Conservation (phyloP, 2,113 vertebrate species). For the Colinus virginianus region DNA sequence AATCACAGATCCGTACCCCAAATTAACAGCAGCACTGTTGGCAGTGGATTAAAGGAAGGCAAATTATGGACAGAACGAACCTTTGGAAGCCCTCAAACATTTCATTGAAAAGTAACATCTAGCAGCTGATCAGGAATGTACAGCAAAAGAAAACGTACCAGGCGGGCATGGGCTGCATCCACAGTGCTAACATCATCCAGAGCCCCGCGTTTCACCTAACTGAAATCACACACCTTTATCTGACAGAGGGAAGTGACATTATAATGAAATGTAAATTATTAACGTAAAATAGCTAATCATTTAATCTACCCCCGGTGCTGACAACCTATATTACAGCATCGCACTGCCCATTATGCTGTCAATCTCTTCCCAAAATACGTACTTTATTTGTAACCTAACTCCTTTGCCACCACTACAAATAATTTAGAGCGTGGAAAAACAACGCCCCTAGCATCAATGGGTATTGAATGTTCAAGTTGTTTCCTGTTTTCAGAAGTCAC, state of each 20-base stretch:
- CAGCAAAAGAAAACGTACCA: neutral
- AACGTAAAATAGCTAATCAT: neutral
- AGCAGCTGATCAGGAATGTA: neutral
- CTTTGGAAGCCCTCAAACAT: neutral
- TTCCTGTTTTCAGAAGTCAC: neutral
- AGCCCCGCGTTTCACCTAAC: neutral
- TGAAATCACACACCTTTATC: neutral
- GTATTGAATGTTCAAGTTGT: rapidly evolving
- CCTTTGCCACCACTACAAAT: neutral
- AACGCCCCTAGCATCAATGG: rapidly evolving
- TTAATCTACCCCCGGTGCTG: neutral
- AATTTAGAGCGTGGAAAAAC: neutral
- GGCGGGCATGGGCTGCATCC: neutral
- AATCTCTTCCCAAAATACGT: neutral
- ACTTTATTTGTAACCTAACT: neutral
- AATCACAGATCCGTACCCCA: neutral
- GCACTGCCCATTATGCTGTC: neutral
- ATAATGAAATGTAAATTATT: neutral
- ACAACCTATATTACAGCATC: neutral
- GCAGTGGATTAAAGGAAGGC: neutral
- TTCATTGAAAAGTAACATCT: neutral
- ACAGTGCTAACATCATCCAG: rapidly evolving
- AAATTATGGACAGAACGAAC: neutral
- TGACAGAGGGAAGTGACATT: neutral
- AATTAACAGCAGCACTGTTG: neutral